These are phyloP conservation scores for Archips crataeganus DNA, from an alignment of 2,888 invertebrate genomes.

Conservation along the genomic window DNA sequence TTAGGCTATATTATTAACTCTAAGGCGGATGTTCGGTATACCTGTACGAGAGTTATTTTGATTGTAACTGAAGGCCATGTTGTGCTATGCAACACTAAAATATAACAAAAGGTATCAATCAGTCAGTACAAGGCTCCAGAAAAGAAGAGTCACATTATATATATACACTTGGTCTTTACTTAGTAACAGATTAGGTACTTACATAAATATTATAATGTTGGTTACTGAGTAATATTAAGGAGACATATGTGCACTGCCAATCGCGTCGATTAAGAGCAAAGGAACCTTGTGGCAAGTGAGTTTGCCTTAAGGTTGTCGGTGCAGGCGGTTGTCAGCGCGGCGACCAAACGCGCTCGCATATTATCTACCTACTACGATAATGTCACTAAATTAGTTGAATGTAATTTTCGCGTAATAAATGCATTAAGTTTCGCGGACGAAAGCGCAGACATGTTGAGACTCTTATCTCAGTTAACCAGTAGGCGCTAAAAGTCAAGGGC, in stretches of 20 bases:
- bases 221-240: constrained; percentile 29
- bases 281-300: constrained; percentile 42
- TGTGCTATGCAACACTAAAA: too few species aligned
- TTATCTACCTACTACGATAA: constrained; percentile 8
- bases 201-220: not conserved
- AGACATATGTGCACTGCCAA: constrained; percentile 34
- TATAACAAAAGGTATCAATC: too few species aligned
- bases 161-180: too few species aligned
- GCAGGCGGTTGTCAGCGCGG: not conserved
- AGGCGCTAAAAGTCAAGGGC: too few species aligned
- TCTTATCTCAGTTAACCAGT: too few species aligned
- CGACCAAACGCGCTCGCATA: not conserved
- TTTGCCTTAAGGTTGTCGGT: constrained; percentile 28
- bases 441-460: not conserved
- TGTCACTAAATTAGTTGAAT: constrained; percentile 16
- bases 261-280: constrained; percentile 39
- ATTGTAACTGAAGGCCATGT: too few species aligned
- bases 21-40: not conserved
- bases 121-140: too few species aligned
- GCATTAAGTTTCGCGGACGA: constrained; percentile 8
- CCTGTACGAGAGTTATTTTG: too few species aligned
- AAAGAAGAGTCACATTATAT: too few species aligned
- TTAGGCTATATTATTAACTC: not conserved
- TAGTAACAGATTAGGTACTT: too few species aligned
- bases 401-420: constrained; percentile 1